Evolutionary conservation across 2,888 invertebrate genomes (phyloP), one percentile per base, ranked within the genome.

Genomic region (Cataglyphis cursor): DNA sequence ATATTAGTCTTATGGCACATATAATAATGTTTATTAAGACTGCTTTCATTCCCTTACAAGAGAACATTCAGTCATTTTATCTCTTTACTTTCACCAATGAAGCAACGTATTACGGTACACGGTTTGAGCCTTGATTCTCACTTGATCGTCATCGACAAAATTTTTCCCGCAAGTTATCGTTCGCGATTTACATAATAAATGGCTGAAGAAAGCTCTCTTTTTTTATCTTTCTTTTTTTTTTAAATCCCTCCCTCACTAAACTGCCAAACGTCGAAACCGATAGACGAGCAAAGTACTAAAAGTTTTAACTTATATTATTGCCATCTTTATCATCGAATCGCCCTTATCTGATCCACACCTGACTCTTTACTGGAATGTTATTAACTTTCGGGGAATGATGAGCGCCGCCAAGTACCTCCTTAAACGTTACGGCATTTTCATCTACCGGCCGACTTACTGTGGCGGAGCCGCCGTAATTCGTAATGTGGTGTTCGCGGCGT

Each of bases 291-390:
- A 35, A 72, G 21, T 35, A 44, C 21, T 59, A 12, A 80, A 80
- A 80, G 44, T 80, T 80, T 73, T 73, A 72, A 59, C 74, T 73
- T 35, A 80, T 80, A 73, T 80, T 80, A 80, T 73, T 80, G 78
- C 78, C 78, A 59, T 73, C 78, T 80, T 73, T 80, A 72, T 80
- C 59, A 73, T 80, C 78, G 44, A 59, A 72, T 72, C 74, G 78
- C 74, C 35, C 74, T 80, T 73, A 73, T 59, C 73, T 21, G 74
- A 80, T 44, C 78, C 59, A 80, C 73, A 80, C 73, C 41, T 59
- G 74, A 73, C 78, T 80, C 59, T 59, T 80, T 80, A 73, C 73
- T 44, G 73, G 57, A 73, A 80, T 80, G 78, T 80, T 80, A 80
- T 80, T 73, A 80, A 59, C 73, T 80, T 80, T 59, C 24, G 73